Percentiles rank a stretch among this genome's conserved stretches.
phyloP scores from a whole-genome alignment of 2,888 invertebrate species.

The Cheilosia variabilis region DNA sequence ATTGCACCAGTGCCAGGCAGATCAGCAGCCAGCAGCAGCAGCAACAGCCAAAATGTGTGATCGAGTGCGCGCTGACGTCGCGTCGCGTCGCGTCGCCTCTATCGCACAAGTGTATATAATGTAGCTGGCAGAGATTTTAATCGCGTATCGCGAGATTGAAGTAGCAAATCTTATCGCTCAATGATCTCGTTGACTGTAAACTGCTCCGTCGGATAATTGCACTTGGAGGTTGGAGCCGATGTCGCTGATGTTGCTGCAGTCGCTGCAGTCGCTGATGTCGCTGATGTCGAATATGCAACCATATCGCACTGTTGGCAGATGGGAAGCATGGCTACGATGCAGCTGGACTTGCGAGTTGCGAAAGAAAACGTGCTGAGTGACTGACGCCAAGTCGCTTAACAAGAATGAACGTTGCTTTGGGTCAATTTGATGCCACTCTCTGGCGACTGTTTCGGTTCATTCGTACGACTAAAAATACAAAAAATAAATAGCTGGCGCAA shows the following conservation, averaged over 20 bases:
- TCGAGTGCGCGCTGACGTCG: constrained; percentile 55
- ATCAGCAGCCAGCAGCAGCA: constrained; percentile 29
- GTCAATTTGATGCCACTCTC: no score
- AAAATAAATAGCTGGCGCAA: no score
- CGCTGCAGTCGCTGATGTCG: constrained; percentile 34
- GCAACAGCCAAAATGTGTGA: constrained; percentile 46
- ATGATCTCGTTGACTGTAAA: constrained; percentile 75
- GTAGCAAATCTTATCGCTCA: constrained; percentile 75
- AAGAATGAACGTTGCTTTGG: neutral
- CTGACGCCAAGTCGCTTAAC: no score
- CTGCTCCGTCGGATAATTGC: constrained; percentile 71
- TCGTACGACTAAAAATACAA: no score
- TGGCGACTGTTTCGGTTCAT: no score
- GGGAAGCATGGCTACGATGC: constrained; percentile 27
- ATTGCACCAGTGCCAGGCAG: constrained; percentile 16
- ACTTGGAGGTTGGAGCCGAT: constrained; percentile 15
- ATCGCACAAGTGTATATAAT: constrained; percentile 57
- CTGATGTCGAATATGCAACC: constrained; percentile 42
- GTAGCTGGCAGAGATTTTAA: constrained; percentile 61
- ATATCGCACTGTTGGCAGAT: constrained; percentile 61
- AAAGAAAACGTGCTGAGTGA: neutral
- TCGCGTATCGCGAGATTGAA: constrained; percentile 71
- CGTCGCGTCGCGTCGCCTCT: constrained; percentile 27
- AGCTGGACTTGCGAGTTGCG: constrained; percentile 48
- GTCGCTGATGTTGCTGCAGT: constrained; percentile 10